Conservation (phyloP, 1,140 invertebrate genomes). For the Pseudomyrmex concolor region DNA sequence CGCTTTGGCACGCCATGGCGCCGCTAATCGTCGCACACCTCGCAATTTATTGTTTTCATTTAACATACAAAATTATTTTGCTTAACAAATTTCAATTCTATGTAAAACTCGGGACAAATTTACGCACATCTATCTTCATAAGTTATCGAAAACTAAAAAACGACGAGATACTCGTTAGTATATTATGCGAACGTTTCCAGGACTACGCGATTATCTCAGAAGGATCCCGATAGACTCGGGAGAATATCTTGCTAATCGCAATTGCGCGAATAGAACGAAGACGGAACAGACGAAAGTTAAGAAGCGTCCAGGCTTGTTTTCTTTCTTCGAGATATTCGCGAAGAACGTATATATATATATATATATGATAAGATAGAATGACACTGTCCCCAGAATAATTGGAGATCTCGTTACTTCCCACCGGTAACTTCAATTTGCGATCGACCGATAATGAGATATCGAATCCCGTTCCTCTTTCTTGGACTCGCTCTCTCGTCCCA, state of each 20-base stretch:
- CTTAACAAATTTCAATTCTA: no score
- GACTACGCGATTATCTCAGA: neutral
- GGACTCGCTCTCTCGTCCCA: neutral
- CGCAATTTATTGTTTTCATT: neutral
- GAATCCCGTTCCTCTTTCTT: slow-evolving; percentile 56
- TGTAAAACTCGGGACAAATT: no score
- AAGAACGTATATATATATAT: slow-evolving; percentile 13
- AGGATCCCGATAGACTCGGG: neutral
- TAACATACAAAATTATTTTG: no score
- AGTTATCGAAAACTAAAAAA: no score
- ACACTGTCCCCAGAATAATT: slow-evolving; percentile 75
- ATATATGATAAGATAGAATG: slow-evolving; percentile 50
- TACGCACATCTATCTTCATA: no score
- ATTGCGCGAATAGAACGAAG: neutral
- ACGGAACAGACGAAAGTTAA: slow-evolving; percentile 38
- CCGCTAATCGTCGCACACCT: neutral
- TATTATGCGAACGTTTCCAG: neutral
- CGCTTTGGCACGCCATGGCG: neutral
- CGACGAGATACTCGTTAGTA: neutral
- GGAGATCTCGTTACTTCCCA: slow-evolving; percentile 77
- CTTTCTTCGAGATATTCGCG: slow-evolving; percentile 12
- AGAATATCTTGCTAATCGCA: slow-evolving; percentile 7
- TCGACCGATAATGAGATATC: slow-evolving; percentile 77
- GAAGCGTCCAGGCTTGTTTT: slow-evolving; percentile 15
- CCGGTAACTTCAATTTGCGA: slow-evolving; percentile 73